Percentiles rank a stretch among this genome's conserved stretches.
Evolutionary conservation across 2,113 vertebrate species (phyloP).

Genomic region (Formicarius rufipectus): DNA sequence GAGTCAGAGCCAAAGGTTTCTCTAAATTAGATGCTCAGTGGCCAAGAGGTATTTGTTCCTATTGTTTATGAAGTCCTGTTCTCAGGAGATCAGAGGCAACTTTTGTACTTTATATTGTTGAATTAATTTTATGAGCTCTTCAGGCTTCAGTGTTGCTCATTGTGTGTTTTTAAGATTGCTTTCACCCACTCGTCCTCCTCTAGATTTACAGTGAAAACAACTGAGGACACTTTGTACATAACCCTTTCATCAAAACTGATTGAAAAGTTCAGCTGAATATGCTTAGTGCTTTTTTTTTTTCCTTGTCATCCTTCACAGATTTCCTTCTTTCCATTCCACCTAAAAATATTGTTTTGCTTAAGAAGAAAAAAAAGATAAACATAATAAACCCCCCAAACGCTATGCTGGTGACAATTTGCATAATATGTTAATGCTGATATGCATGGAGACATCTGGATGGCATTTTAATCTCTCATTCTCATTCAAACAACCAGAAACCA

Average conservation of each 20-base stretch:
- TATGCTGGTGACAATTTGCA: constrained; percentile 72
- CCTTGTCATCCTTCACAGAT: constrained; percentile 57
- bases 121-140: not conserved
- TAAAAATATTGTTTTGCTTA: constrained; percentile 75
- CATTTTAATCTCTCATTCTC: constrained; percentile 84
- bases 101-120: not conserved
- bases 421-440: constrained; percentile 74
- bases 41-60: not conserved
- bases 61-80: not conserved
- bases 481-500: constrained; percentile 76
- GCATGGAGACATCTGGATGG: constrained; percentile 81
- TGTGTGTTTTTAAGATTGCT: not conserved
- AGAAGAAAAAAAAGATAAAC: constrained; percentile 2
- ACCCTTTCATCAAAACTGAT: constrained; percentile 40
- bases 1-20: not conserved
- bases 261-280: constrained; percentile 42
- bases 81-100: not conserved
- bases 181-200: not conserved
- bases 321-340: constrained; percentile 55
- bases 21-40: not conserved
- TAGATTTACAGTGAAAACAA: constrained; percentile 13
- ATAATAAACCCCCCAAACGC: not conserved
- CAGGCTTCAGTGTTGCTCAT: not conserved
- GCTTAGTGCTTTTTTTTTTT: not conserved
- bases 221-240: not conserved